phyloP scores from a whole-genome alignment of 2,113 vertebrate species.

The Nothoprocta pentlandii region DNA sequence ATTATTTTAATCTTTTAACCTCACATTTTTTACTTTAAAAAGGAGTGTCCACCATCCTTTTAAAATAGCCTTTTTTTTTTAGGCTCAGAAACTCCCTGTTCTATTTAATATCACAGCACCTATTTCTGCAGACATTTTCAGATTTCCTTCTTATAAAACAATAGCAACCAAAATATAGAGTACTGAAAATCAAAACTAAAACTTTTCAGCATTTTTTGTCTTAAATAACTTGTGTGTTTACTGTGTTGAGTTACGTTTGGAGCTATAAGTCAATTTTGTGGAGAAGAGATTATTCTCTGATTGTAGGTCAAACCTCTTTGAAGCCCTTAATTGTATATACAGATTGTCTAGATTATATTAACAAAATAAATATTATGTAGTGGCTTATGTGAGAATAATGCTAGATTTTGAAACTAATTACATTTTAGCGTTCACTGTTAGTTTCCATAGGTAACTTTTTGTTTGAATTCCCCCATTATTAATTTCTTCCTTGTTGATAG shows the following conservation, averaged over 20 bases:
- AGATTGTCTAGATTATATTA: background rate
- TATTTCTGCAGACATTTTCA: background rate
- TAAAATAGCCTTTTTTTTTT: slow-evolving; percentile 28
- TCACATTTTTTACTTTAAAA: slow-evolving; percentile 70
- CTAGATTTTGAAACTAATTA: background rate
- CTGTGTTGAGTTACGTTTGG: background rate
- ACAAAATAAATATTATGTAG: background rate
- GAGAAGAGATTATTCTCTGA: background rate
- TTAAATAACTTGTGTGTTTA: background rate
- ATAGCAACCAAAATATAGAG: background rate
- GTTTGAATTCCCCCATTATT: background rate
- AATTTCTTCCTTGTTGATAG: background rate
- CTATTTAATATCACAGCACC: slow-evolving; percentile 14
- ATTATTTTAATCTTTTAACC: slow-evolving; percentile 71
- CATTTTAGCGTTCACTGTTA: background rate
- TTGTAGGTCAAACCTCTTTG: background rate
- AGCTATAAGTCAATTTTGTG: background rate
- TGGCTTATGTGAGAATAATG: background rate
- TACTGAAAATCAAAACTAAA: background rate
- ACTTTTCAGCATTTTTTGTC: background rate
- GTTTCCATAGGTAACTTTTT: background rate
- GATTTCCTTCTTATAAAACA: slow-evolving; percentile 50
- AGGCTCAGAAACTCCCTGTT: background rate
- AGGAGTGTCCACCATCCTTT: background rate
- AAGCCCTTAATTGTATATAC: background rate